Evolutionary conservation across 2,888 invertebrate species (phyloP).

Genomic region (Arctia plantaginis): DNA sequence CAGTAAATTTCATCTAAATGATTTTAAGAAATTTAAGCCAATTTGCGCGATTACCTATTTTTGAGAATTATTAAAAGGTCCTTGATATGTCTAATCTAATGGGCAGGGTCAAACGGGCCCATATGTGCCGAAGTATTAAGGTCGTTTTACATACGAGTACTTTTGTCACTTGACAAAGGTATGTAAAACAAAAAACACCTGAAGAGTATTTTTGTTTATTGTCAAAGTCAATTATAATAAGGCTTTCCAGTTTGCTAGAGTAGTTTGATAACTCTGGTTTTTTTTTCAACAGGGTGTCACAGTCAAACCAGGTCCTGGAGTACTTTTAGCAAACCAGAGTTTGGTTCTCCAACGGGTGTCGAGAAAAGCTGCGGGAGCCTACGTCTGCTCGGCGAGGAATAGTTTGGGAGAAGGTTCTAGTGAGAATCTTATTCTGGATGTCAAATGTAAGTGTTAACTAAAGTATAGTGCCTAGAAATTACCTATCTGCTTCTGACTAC

Average conservation of each 20-base stretch:
- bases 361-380: slow-evolving; percentile 89
- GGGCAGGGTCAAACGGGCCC: too few relatives aligned
- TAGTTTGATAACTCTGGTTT: slow-evolving; percentile 4
- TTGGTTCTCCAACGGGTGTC: slow-evolving; percentile 92
- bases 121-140: too few relatives aligned
- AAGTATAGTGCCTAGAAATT: too few relatives aligned
- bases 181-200: too few relatives aligned
- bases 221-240: too few relatives aligned
- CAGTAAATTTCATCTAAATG: not conserved
- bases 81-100: too few relatives aligned
- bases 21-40: not conserved
- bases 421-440: slow-evolving; percentile 90
- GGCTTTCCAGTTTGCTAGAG: too few relatives aligned
- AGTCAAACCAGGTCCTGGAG: slow-evolving; percentile 91
- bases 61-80: slow-evolving; percentile 6
- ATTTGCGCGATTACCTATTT: not conserved
- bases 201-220: too few relatives aligned
- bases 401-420: slow-evolving; percentile 92
- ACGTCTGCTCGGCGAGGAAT: slow-evolving; percentile 92
- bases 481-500: too few relatives aligned
- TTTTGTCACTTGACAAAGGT: too few relatives aligned
- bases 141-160: too few relatives aligned
- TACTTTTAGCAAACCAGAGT: slow-evolving; percentile 93
- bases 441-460: slow-evolving; percentile 90
- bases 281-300: slow-evolving; percentile 87